Evolutionary conservation across 2,113 vertebrate genomes (phyloP), one percentile per base, ranked within the genome.

Genomic region (Passer domesticus): DNA sequence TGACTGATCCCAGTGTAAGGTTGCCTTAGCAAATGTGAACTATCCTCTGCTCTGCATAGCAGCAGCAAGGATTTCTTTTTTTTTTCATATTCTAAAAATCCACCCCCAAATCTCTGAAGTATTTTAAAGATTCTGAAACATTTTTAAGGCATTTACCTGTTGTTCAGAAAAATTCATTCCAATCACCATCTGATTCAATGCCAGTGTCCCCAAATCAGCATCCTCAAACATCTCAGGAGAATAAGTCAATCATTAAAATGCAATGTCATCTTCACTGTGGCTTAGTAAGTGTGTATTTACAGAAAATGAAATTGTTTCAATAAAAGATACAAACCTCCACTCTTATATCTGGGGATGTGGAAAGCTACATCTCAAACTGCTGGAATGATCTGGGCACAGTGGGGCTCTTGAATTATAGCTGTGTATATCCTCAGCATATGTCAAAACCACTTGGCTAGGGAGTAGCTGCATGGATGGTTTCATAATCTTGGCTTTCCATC

Each of bases 391-490:
- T 63, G 55, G 39, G 35, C 90, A 90, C 76, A 77, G 63, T 59
- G 68, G 76, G 81, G 30, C 3, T 84, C 56, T 76, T 85, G 49
- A 96, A 75, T 95, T 92, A 84, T 75, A 56, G 70, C 59, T 74
- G 23, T 12, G 21, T 83, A 58, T 80, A 86, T 80, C 28, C 72
- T 24, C 16, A 67, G n/a, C 50, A 58, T 63, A 66, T 63, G 63
- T 88, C 88, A 94, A 92, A 94, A 90, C 39, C 90, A 77, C 68
- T 92, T 90, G 72, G 35, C 72, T 74, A 23, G 70, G 58, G 50
- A 88, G 39, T 83, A 94, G 43, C 43, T 95, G 59, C 72, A 77
- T 44, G 72, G 73, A 93, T 89, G 56, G 55, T 90, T 97, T 94
- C 63, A 89, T 74, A 92, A 83, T 77, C 75, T 83, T 85, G 68